phyloP scores from a whole-genome alignment of 2,888 invertebrate genomes.

The Electrophaes corylata region DNA sequence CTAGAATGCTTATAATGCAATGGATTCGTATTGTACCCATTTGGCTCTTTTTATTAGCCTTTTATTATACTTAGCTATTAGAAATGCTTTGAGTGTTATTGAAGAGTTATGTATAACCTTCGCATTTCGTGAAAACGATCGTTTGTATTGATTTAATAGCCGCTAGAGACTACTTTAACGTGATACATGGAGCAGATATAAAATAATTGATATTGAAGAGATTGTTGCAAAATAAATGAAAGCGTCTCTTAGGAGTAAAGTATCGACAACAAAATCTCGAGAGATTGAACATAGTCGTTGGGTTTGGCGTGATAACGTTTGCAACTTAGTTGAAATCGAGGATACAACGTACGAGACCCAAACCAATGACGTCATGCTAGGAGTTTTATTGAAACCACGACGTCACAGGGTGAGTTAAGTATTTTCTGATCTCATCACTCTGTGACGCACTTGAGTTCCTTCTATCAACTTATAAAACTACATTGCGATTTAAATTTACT shows the following conservation, averaged over 20 bases:
- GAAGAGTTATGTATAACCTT: constrained; percentile 25
- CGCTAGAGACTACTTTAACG: constrained; percentile 13
- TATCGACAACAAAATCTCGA: neutral
- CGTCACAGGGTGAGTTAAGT: constrained; percentile 9
- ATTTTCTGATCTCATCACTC: constrained; percentile 16
- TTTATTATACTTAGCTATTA: constrained; percentile 21
- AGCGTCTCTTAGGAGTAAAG: neutral
- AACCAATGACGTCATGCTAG: constrained; percentile 25
- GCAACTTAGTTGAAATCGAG: constrained; percentile 14
- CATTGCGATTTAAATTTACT: no score
- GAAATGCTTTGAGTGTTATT: constrained; percentile 19
- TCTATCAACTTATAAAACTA: neutral
- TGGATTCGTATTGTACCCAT: neutral
- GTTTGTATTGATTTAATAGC: constrained; percentile 18
- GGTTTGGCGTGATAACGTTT: constrained; percentile 21
- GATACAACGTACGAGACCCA: constrained; percentile 9
- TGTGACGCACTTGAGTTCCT: constrained; percentile 2
- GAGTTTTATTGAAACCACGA: constrained; percentile 14
- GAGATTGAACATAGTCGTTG: constrained; percentile 4
- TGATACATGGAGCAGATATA: constrained; percentile 3
- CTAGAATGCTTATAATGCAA: constrained; percentile 6
- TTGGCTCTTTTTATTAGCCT: constrained; percentile 14
- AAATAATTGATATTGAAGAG: constrained; percentile 25
- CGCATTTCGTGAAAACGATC: constrained; percentile 16
- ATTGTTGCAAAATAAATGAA: constrained; percentile 7